phyloP scores from a whole-genome alignment of 2,113 vertebrate species.

The Chloebia gouldiae region DNA sequence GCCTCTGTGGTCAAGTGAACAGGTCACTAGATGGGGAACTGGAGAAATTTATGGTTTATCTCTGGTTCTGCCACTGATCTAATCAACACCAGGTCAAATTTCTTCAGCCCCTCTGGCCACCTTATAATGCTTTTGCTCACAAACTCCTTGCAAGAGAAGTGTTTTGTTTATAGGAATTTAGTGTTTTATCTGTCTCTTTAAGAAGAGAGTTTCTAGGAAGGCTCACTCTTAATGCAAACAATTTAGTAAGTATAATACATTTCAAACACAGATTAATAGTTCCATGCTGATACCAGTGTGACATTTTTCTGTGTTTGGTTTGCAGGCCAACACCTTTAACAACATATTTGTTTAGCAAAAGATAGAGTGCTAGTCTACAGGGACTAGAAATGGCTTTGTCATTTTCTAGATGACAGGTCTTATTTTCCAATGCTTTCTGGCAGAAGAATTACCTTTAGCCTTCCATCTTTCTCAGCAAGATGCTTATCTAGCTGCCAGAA shows the following conservation, averaged over 20 bases:
- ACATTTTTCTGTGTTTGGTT: slow-evolving; percentile 52
- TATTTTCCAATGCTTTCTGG: slow-evolving; percentile 73
- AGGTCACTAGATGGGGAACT: not conserved
- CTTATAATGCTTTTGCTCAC: not conserved
- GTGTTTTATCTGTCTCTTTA: not conserved
- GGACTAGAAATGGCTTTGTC: slow-evolving; percentile 75
- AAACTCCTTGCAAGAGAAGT: not conserved
- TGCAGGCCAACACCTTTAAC: slow-evolving; percentile 64
- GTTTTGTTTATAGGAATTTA: not conserved
- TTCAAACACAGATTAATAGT: slow-evolving; percentile 17
- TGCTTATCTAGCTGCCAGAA: slow-evolving; percentile 70
- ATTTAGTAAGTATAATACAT: not conserved
- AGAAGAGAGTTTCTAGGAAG: not conserved
- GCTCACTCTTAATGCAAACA: not conserved
- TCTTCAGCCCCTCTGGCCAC: not conserved
- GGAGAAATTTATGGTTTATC: not conserved
- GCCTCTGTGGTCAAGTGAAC: not conserved
- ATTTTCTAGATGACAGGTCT: slow-evolving; percentile 77
- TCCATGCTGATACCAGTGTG: not conserved
- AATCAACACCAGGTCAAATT: not conserved
- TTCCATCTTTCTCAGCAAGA: slow-evolving; percentile 70
- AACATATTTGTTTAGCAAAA: slow-evolving; percentile 64
- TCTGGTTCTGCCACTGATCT: not conserved
- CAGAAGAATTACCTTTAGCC: slow-evolving; percentile 59
- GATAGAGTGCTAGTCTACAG: slow-evolving; percentile 69